phyloP scores from a whole-genome alignment of 2,888 invertebrate species.

The Drosophila falleni region DNA sequence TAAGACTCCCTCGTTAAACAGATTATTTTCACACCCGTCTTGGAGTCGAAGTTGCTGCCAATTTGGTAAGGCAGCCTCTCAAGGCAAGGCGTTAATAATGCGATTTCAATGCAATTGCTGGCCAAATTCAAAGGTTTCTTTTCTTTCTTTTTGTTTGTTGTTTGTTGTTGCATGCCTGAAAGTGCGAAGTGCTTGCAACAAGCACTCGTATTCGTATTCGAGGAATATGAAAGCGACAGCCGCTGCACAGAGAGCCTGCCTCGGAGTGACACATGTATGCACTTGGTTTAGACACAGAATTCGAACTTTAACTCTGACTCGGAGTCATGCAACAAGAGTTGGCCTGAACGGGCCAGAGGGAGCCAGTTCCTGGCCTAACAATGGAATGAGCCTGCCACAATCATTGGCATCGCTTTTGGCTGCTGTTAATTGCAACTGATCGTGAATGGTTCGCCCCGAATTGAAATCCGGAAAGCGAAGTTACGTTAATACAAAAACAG shows the following conservation, averaged over 20 bases:
- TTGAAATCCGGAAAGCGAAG: conserved; percentile 14
- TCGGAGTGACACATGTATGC: conserved; percentile 85
- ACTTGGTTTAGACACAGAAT: conserved; percentile 83
- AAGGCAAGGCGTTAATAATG: conserved; percentile 83
- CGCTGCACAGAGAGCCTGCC: conserved; percentile 42
- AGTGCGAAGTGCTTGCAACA: conserved; percentile 58
- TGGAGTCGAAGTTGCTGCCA: conserved; percentile 59
- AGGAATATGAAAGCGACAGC: conserved; percentile 72
- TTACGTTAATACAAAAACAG: not conserved
- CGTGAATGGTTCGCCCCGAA: conserved; percentile 31
- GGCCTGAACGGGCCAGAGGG: not conserved
- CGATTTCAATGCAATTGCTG: conserved; percentile 78
- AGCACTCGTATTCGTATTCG: conserved; percentile 20
- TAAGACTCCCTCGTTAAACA: conserved; percentile 85
- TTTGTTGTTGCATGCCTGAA: conserved; percentile 30
- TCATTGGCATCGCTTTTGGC: conserved; percentile 56
- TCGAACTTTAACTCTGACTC: conserved; percentile 44
- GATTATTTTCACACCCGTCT: conserved; percentile 81
- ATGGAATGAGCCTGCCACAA: conserved; percentile 66
- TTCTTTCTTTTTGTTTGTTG: conserved; percentile 1
- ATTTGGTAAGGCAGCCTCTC: conserved; percentile 65
- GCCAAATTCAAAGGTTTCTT: conserved; percentile 63
- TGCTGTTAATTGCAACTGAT: conserved; percentile 60
- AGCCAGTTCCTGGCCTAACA: conserved; percentile 62
- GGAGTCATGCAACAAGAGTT: conserved; percentile 3